Base-by-base conservation (phyloP, 2,113 vertebrate species). In the Phasianus colchicus region DNA sequence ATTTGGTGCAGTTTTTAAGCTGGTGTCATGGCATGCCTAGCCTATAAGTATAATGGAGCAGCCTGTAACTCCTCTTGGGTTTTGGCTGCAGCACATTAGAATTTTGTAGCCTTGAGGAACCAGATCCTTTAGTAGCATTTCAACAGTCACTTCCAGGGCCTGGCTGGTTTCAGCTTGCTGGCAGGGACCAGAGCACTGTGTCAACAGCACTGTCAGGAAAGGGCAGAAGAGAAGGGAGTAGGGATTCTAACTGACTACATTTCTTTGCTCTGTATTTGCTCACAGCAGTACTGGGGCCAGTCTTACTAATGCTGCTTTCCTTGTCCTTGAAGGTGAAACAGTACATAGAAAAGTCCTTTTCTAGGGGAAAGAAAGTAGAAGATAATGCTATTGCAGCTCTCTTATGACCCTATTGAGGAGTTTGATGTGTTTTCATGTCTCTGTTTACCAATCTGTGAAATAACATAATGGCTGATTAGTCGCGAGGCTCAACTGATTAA, bases 391-490 rank as follows among this genome's bases (percentile, higher is more conserved):
- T 6, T 50, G 74, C 36, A 83, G 36, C 14, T 70, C n/a, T 63
- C 36, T 36, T 72, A 6, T 12, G 50, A 38, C 50, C 16, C 60
- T 55, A 4, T 17, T 43, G 47, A 60, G 80, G 83, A 63, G 45
- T 6, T 13, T 47, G 82, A 10, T 36, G 64, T 42, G 25, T 5
- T 80, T 75, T 71, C 32, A 4, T 38, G 20, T 78, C 82, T 57
- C 75, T 91, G 55, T 52, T 82, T 75, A n/a, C 36, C 78, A 43
- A n/a, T 45, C 79, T 90, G 36, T 89, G 75, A 89, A 81, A n/a
- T 91, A 77, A 58, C 42, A 58, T 58, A 47, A 50, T 32, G 64
- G 14, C 52, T 83, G 86, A 47, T 10, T 18, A 55, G 30, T 74
- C 50, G 29, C 0, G 24, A 81, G 32, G n/a, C 60, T 52, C 69